Conservation (phyloP, 2,113 vertebrate genomes). For the Pungitius pungitius region DNA sequence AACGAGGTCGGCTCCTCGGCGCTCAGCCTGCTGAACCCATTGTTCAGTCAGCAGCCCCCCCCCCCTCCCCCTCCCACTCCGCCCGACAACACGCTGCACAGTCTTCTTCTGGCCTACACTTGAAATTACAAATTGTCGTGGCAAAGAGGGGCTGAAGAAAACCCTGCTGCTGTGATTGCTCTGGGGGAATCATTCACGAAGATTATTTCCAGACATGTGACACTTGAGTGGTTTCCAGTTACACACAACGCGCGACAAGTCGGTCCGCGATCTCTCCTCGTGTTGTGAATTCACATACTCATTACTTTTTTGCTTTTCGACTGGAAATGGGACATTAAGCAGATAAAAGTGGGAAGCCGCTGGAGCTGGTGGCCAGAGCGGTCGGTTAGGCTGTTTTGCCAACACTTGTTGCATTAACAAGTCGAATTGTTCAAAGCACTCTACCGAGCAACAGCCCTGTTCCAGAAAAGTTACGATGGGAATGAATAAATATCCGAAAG, state of each 20-base stretch:
- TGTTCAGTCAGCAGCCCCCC: slow-evolving; percentile 45
- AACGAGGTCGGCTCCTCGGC: slow-evolving; percentile 57
- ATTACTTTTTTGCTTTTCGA: slow-evolving; percentile 20
- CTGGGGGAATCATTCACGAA: slow-evolving; percentile 23
- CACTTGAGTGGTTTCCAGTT: slow-evolving; percentile 36
- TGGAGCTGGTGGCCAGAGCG: slow-evolving; percentile 5
- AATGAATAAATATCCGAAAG: background rate
- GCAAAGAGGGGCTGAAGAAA: slow-evolving; percentile 29
- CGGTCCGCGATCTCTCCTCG: slow-evolving; percentile 6
- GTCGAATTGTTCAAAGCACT: slow-evolving; percentile 22
- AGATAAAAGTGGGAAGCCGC: slow-evolving; percentile 30
- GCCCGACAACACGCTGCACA: background rate
- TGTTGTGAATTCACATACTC: slow-evolving; percentile 4
- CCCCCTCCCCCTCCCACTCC: background rate
- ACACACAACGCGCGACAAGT: slow-evolving; percentile 16
- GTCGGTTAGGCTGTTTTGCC: slow-evolving; percentile 18
- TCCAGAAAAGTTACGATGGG: background rate
- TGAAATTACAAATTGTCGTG: slow-evolving; percentile 36
- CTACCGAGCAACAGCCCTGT: background rate
- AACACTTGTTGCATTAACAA: too few species aligned
- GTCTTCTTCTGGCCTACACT: background rate
- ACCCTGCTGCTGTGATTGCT: slow-evolving; percentile 25
- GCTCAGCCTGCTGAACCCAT: slow-evolving; percentile 53
- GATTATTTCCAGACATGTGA: slow-evolving; percentile 39
- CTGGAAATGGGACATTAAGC: slow-evolving; percentile 27